Evolutionary conservation across 2,888 invertebrate species (phyloP), one percentile per base, ranked within the genome.

Genomic region (Temnothorax ravouxi): DNA sequence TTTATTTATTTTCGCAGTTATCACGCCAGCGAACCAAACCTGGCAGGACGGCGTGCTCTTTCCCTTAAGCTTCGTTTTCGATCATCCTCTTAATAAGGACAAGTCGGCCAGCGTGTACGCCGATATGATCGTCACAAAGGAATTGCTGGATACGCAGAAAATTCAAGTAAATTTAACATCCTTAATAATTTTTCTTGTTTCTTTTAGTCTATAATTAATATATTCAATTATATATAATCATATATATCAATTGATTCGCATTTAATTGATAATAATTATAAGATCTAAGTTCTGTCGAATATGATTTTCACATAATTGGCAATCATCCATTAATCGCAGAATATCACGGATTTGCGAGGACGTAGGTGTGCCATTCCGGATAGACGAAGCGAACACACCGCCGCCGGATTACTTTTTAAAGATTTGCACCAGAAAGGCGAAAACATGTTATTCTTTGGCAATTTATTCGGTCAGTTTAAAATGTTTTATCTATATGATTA

Each of bases 381-480:
- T 56, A 34, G 34, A 34, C 87, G 92, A 91, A 88, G 52, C 21
- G 83, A 9, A 44, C 15, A 3, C 2, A 93, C 93, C n/a, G 90
- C 89, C 3, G 84, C 93, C 0, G 84, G 90, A 6, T 74, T 93
- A 29, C 84, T 94, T 11, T 92, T 92, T 67, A 91, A 90, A 80
- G 84, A 92, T 47, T 87, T 94, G 52, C 82, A 87, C 21, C 61
- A 79, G 0, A 93, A 92, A 75, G 94, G 94, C 29, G 94, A 94
- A 76, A 92, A 91, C 69, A 92, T 94, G 3, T 84, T 93, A 0
- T 94, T 94, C 61, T 94, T 94, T 74, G 93, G 94, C 54, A 92
- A 92, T 77, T 92, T 86, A 18, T 85, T 93, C n/a, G 93, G 94
- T 94, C 72, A 56, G 81, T 69, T 83, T 44, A n/a, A 21, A 25